These are phyloP conservation scores for Distichodus sexfasciatus DNA, from an alignment of 2,797 vertebrate genomes.

Conservation along the genomic window DNA sequence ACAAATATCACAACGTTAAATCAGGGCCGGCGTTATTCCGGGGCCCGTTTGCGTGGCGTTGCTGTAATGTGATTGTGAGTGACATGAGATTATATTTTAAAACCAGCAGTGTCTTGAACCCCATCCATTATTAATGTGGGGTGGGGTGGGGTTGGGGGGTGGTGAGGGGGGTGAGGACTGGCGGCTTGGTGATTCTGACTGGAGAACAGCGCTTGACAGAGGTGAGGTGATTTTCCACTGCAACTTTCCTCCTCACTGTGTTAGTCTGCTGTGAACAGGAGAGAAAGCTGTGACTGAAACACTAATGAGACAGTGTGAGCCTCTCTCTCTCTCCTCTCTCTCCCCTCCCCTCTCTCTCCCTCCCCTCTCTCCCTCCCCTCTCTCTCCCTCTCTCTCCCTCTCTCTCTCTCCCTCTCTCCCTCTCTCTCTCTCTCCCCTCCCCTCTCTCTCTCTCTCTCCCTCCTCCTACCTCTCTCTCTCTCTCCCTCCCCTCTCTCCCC, in stretches of 20 bases:
- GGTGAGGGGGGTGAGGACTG: not conserved
- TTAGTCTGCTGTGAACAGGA: constrained; percentile 53
- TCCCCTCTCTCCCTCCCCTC: not conserved
- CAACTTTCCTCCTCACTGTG: constrained; percentile 41
- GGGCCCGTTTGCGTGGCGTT: not conserved
- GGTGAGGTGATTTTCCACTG: constrained; percentile 43
- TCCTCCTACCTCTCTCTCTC: too few relatives aligned
- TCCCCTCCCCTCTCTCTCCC: not conserved
- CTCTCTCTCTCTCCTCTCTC: constrained; percentile 3
- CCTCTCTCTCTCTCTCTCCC: constrained; percentile 5
- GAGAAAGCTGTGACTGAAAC: constrained; percentile 50
- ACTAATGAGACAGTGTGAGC: constrained; percentile 48
- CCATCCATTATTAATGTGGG: constrained; percentile 38
- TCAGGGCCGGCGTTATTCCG: not conserved
- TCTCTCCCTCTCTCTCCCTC: constrained; percentile 32
- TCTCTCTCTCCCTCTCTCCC: constrained; percentile 16
- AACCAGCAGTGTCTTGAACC: constrained; percentile 17
- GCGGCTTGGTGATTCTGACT: constrained; percentile 31
- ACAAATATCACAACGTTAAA: not conserved
- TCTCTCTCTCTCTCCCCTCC: constrained; percentile 13
- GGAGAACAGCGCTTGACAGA: constrained; percentile 49
- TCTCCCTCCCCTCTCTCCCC: too few relatives aligned
- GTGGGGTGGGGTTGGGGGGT: not conserved
- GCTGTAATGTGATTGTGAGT: constrained; percentile 23
- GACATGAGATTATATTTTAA: constrained; percentile 32